phyloP scores from a whole-genome alignment of 2,888 invertebrate genomes.

The Thysanoteuthis rhombus region DNA sequence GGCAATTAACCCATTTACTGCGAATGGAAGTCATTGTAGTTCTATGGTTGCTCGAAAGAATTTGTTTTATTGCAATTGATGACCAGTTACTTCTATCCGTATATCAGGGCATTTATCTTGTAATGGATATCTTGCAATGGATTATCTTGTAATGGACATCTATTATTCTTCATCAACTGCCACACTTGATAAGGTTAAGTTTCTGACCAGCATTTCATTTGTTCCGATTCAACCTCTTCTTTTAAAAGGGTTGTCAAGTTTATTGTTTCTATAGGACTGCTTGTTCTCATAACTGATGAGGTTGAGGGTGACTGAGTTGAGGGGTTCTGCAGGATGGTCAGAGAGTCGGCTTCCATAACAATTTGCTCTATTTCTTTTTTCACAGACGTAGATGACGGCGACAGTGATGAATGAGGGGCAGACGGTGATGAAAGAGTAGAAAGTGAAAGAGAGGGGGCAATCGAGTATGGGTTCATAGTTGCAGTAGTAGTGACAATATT shows the following conservation, averaged over 20 bases:
- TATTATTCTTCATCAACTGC: no score
- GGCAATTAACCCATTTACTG: no score
- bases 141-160: no score
- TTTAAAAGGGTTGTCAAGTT: slow-evolving; percentile 22
- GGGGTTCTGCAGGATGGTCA: not conserved
- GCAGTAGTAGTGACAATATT: not conserved
- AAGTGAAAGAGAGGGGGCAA: not conserved
- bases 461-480: not conserved
- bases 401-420: not conserved
- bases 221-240: slow-evolving; percentile 21
- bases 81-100: no score
- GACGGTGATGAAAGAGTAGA: not conserved
- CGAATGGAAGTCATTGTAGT: no score
- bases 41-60: no score
- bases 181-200: no score
- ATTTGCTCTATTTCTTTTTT: not conserved
- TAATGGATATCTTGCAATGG: no score
- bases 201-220: slow-evolving; percentile 20
- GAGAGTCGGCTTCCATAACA: not conserved
- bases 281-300: not conserved
- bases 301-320: not conserved
- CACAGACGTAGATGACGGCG: not conserved
- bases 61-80: no score
- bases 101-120: no score
- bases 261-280: not conserved